phyloP scores from a whole-genome alignment of 2,113 vertebrate genomes.

The Forbesichthys papilliferus region DNA sequence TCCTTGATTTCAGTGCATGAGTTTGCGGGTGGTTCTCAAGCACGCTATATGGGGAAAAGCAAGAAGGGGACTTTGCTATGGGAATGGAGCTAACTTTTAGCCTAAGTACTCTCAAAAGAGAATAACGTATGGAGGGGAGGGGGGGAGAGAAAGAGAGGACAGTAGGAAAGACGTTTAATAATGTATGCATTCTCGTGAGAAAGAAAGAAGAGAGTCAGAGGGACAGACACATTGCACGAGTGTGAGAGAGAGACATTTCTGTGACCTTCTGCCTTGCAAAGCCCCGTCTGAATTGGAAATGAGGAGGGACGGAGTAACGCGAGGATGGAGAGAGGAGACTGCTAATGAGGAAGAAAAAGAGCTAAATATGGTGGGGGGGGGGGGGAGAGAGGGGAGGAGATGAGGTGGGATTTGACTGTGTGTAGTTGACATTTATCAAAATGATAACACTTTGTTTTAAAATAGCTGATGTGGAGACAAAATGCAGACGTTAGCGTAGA shows the following conservation, averaged over 20 bases:
- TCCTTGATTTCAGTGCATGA: too few species aligned
- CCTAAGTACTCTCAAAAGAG: constrained; percentile 37
- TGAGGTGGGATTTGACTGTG: constrained; percentile 33
- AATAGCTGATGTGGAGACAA: constrained; percentile 16
- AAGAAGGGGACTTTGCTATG: too few species aligned
- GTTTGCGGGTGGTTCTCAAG: too few species aligned
- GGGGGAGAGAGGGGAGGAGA: constrained; percentile 18
- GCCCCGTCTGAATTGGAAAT: constrained; percentile 73
- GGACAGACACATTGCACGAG: constrained; percentile 38
- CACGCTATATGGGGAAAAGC: too few species aligned
- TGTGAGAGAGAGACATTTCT: constrained; percentile 58
- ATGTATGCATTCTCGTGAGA: constrained; percentile 55
- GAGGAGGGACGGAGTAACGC: constrained; percentile 66
- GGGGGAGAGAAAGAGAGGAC: background rate
- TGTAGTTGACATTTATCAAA: constrained; percentile 58
- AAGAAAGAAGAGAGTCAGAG: constrained; percentile 6
- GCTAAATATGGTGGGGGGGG: constrained; percentile 17
- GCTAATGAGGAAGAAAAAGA: constrained; percentile 62
- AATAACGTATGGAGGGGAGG: constrained; percentile 39
- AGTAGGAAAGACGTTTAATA: constrained; percentile 25
- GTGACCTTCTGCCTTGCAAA: constrained; percentile 71
- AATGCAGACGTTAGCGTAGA: background rate
- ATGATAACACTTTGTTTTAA: constrained; percentile 39
- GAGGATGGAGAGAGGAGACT: constrained; percentile 59
- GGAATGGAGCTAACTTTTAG: too few species aligned